Base-by-base conservation (phyloP, 2,888 invertebrate species). In the Bruchidius siliquastri region DNA sequence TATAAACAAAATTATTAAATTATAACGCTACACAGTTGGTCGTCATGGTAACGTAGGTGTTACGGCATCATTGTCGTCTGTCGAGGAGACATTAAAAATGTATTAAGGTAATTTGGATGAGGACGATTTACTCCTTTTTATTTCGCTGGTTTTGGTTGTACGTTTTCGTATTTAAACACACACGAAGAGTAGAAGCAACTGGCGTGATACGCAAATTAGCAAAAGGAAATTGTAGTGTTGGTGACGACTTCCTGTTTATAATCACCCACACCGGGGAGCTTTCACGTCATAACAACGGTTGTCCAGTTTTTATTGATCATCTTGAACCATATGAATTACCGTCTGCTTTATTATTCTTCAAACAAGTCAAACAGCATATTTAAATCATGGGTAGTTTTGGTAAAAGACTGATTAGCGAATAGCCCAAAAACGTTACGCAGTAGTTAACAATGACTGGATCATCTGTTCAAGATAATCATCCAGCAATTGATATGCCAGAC, bases 21-120 rank as follows among this genome's bases (percentile, higher is more conserved):
- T 86, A 86, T 85, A 85, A 84, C 84, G 86, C 85, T 85, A 49
- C 13, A 18, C 18, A 49, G 49, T 49, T 13, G 49, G 18, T 49
- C 49, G 80, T 85, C 85, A 82, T 84, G 49, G 49, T 49, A 49
- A 49, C 78, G 81, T 84, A 84, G 84, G 85, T 86, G 86, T 86
- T 86, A 86, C 86, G 86, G 85, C 84, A 84, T 83, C 82, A 85
- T 85, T 86, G 85, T 86, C 85, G 84, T 83, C 82, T 82, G 82
- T 83, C 79, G 80, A 81, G 81, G 80, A 49, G 49, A 49, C 84
- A 86, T 86, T 86, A 86, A 86, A 86, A 86, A 84, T 85, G 82
- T 84, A 86, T 86, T 86, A 86, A 49, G 49, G 49, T 49, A 26
- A 83, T 81, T 80, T 82, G 49, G 49, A 49, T 49, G 49, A 49